Evolutionary conservation across 1,140 invertebrate species (phyloP), one percentile per base, ranked within the genome.

Genomic region (Halictus rubicundus): DNA sequence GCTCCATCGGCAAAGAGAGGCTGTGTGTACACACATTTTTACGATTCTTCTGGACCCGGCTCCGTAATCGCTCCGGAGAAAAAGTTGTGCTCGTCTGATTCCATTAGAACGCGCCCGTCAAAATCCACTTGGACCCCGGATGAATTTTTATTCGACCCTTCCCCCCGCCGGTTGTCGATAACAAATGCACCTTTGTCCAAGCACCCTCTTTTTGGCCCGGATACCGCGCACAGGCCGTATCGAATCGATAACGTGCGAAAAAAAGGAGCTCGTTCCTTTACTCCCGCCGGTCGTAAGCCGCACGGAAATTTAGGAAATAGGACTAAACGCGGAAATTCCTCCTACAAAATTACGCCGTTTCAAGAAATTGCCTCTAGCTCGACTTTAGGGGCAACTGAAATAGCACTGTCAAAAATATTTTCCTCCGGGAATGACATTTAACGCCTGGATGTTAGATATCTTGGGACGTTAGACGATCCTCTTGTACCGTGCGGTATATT

Each of bases 41-140:
- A 0, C 54, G 19, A 27, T 21, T 60, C 37, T 60, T 25, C 54
- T 42, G 32, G 12, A 32, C 4, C 12, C 1, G 0, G 4, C 49
- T 19, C 49, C 7, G 52, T 37, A 23, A 39, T 57, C 69, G 54
- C 25, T 14, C 2, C 23, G 7, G 32, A n/a, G 37, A 61, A 49
- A 32, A 37, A 19, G 32, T 60, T 63, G 42, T 16, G 37, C 46
- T n/a, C n/a, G 61, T 74, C 32, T 39, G 72, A 66, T 74, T 57
- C 39, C 72, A 57, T 66, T 74, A 74, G 64, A 61, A 46, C n/a
- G 21, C 19, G 60, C n/a, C 25, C 66, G 71, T 52, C 70, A 42
- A 46, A 32, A 73, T 63, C 42, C 25, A n/a, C 14, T 25, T 42
- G 37, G 23, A 9, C 10, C 7, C 12, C 14, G 23, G 63, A 27